These are phyloP conservation scores for Drosophila subsilvestris DNA, from an alignment of 2,888 invertebrate species.

Conservation along the genomic window DNA sequence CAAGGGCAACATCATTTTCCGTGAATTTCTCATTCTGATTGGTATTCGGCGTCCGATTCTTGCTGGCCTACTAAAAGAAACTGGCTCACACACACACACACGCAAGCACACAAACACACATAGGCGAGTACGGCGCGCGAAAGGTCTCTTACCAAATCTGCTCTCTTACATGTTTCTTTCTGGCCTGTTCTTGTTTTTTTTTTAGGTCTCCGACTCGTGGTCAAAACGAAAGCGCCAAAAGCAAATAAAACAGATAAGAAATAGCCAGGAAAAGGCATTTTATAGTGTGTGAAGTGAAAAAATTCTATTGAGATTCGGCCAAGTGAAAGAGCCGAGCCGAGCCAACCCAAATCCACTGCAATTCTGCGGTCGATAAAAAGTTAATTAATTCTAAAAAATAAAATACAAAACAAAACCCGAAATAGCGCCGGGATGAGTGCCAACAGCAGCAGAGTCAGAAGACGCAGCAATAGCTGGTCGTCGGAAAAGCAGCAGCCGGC, in stretches of 20 bases:
- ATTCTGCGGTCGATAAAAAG: background rate
- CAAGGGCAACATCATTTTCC: constrained; percentile 20
- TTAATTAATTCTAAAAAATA: background rate
- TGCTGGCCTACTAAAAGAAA: constrained; percentile 70
- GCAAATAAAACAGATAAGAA: constrained; percentile 25
- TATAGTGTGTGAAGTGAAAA: constrained; percentile 37
- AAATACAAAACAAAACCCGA: background rate
- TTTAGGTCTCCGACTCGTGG: constrained; percentile 62
- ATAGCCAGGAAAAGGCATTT: constrained; percentile 16
- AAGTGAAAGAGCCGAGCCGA: constrained; percentile 3
- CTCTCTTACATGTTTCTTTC: constrained; percentile 39
- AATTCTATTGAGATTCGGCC: constrained; percentile 9
- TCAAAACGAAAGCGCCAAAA: constrained; percentile 67
- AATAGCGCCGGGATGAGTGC: constrained; percentile 2
- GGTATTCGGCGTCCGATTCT: constrained; percentile 24
- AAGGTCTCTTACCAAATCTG: constrained; percentile 45
- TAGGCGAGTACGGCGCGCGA: constrained; percentile 17
- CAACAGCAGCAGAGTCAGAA: background rate
- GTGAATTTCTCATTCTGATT: constrained; percentile 27
- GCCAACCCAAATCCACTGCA: constrained; percentile 9
- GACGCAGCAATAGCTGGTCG: background rate
- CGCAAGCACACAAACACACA: constrained; percentile 6
- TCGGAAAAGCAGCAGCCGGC: background rate
- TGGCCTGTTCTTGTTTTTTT: constrained; percentile 52
- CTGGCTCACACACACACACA: constrained; percentile 36